phyloP scores from a whole-genome alignment of 2,888 invertebrate species.

The Lasioglossum villosulum region DNA sequence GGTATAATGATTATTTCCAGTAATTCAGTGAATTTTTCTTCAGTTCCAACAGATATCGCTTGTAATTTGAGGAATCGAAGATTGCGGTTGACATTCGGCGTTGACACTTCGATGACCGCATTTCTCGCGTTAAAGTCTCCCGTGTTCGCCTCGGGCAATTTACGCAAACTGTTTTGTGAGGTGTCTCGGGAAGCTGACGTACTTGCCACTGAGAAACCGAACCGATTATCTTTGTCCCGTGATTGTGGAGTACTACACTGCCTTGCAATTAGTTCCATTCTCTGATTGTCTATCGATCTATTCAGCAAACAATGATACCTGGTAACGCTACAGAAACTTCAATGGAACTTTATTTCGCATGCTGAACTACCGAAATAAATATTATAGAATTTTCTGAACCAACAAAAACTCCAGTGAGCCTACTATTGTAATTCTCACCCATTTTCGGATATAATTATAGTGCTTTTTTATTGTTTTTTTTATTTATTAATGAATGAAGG shows the following conservation, averaged over 20 bases:
- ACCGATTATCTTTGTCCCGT: neutral
- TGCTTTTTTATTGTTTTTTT: neutral
- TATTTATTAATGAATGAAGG: neutral
- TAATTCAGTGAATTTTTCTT: neutral
- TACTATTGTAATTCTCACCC: neutral
- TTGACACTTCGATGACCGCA: constrained; percentile 37
- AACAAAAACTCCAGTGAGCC: neutral
- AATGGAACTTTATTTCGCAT: neutral
- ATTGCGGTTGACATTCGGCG: neutral
- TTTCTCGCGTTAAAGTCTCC: constrained; percentile 15
- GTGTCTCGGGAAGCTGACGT: constrained; percentile 5
- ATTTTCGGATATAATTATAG: neutral
- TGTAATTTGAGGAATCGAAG: neutral
- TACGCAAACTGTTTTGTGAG: constrained; percentile 10
- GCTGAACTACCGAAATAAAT: neutral
- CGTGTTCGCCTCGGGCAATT: constrained; percentile 1
- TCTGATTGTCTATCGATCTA: neutral
- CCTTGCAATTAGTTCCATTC: neutral
- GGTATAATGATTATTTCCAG: neutral
- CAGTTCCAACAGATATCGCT: neutral
- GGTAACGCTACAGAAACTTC: neutral
- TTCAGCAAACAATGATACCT: neutral
- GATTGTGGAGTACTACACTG: neutral
- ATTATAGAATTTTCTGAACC: neutral
- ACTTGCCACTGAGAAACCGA: neutral